Evolutionary conservation across 2,888 invertebrate species (phyloP).

Genomic region (Archips xylosteana): DNA sequence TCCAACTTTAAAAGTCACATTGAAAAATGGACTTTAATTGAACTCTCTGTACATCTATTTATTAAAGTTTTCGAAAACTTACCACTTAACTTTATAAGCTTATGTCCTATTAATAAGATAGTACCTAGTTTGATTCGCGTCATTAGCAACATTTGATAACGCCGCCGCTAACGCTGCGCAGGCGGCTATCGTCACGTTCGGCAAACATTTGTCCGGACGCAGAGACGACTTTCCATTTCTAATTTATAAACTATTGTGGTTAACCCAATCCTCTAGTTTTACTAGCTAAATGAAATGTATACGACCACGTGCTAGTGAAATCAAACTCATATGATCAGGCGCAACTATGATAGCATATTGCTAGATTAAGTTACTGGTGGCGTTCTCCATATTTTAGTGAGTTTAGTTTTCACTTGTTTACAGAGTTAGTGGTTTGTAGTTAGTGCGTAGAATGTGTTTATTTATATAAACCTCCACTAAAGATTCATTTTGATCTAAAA

Average conservation of each 20-base stretch:
- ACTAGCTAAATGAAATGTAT: constrained; percentile 70
- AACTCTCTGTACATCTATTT: too few species aligned
- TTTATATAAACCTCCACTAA: neutral
- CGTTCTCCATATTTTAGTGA: neutral
- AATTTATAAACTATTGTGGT: constrained; percentile 66
- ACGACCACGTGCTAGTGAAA: constrained; percentile 61
- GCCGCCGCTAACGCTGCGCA: constrained; percentile 5
- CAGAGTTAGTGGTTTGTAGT: neutral
- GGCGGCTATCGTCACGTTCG: constrained; percentile 61
- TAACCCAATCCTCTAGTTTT: constrained; percentile 68
- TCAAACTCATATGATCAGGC: neutral
- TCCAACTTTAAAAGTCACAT: too few species aligned
- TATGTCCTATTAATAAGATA: too few species aligned
- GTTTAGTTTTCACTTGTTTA: constrained; percentile 9
- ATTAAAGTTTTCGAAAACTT: too few species aligned
- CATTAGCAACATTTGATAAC: constrained; percentile 6
- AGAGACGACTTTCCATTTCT: constrained; percentile 64
- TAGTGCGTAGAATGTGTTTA: too few species aligned
- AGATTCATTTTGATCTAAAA: constrained; percentile 22
- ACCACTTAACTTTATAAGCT: too few species aligned
- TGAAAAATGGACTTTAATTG: too few species aligned
- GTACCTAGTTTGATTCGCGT: neutral
- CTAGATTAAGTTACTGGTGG: constrained; percentile 17
- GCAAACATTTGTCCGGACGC: constrained; percentile 21
- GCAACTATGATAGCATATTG: neutral